Conservation (phyloP, 1,140 invertebrate genomes). For the Atta texana region DNA sequence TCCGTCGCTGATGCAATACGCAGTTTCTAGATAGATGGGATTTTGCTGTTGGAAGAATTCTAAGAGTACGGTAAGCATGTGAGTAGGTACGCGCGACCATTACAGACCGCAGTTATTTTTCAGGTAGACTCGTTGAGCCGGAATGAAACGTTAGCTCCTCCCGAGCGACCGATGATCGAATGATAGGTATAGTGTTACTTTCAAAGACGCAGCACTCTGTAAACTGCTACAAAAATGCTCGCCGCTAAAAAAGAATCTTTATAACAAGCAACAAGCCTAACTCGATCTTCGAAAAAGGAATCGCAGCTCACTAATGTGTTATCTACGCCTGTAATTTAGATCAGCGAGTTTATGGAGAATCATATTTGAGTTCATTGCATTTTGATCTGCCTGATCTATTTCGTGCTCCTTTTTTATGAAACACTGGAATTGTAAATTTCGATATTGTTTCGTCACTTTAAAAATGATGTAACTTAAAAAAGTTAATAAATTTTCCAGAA, state of each 20-base stretch:
- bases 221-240: conserved; percentile 64
- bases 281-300: conserved; percentile 39
- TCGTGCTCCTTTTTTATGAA: neutral
- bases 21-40: conserved; percentile 62
- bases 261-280: neutral
- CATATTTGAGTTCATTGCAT: neutral
- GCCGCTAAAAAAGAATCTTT: conserved; percentile 27
- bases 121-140: conserved; percentile 67
- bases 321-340: conserved; percentile 31
- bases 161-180: conserved; percentile 33
- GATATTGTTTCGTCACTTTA: neutral
- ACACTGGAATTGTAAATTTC: neutral
- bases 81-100: conserved; percentile 33
- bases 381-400: neutral
- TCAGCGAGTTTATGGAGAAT: neutral
- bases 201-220: conserved; percentile 66
- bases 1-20: conserved; percentile 47
- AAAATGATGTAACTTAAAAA: too few species aligned
- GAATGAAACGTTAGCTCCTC: conserved; percentile 75
- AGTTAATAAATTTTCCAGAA: too few species aligned
- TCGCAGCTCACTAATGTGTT: neutral
- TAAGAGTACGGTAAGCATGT: conserved; percentile 60
- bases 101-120: conserved; percentile 76
- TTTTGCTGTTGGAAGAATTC: conserved; percentile 57
- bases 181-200: conserved; percentile 65